Evolutionary conservation across 2,888 invertebrate genomes (phyloP), one percentile per base, ranked within the genome.

Genomic region (Drosophila rubida): DNA sequence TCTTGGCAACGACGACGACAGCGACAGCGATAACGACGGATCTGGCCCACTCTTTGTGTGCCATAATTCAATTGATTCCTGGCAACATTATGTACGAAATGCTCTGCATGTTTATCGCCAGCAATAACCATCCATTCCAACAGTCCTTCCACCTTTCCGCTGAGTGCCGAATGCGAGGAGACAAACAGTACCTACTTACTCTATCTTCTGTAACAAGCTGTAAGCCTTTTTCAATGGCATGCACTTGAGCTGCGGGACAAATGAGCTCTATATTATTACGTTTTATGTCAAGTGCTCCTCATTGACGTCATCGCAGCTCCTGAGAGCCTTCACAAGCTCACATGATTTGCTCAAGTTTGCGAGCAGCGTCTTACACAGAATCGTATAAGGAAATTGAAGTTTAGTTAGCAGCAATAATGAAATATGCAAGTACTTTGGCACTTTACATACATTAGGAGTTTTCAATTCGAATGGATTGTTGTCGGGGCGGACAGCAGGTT

Each of bases 201-300:
- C n/a, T 32, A 27, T 46, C 25, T 35, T 57, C 19, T n/a, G n/a
- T n/a, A 53, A 32, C 8, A 67, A 73, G 60, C 69, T 75, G 53
- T 83, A 80, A 88, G 84, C 75, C 86, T 78, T 82, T 87, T 79
- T 69, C 62, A 75, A 89, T 88, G 77, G 73, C 78, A 72, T 86
- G 80, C 82, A 79, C 83, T 87, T 62, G 69, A 73, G 80, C 69
- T 53, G 62, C 23, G 61, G 75, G 58, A 78, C 88, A 86, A 89
- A 89, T 89, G 88, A 89, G 89, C 88, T 90, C 89, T 89, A 88
- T 80, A 89, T 86, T 88, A 86, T 80, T 69, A 73, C 87, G 63
- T 71, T 80, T 80, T 86, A 67, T 77, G 74, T 84, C 69, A 67
- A 78, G 81, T 72, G 75, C 69, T 69, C 39, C 51, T 60, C 61